Base-by-base conservation (phyloP, 2,797 vertebrate genomes). In the Hybognathus amarus region DNA sequence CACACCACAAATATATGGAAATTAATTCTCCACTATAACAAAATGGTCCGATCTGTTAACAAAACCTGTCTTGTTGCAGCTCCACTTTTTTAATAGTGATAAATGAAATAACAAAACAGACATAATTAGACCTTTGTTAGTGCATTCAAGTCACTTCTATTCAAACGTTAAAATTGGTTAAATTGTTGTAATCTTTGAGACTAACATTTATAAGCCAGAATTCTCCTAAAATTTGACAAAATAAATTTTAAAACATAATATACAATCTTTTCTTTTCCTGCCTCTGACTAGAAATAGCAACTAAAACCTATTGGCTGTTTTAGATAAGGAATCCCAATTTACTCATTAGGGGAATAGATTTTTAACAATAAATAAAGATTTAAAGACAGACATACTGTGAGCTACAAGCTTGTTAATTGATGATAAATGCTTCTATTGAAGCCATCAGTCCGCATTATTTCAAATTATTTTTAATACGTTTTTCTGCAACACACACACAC, bases 1-100 rank as follows among this genome's bases (percentile, higher is more conserved):
- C 50, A 33, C 17, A 45, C 24, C 61, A 40, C 22, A 76, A 82
- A 82, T 52, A 7, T 50, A 54, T 66, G 42, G 70, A 66, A 66
- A 66, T 74, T 18, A 18, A 63, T 73, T 73, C 54, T 40, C 70
- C 20, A 75, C 22, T 73, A 38, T 15, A 40, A 67, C 10, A 64
- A 36, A 74, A 71, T 71, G 13, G 22, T 50, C 40, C 27, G 9
- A 47, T 45, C 42, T 36, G 12, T n/a, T 59, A 33, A 73, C 18
- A 73, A 73, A 73, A 20, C 4, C 42, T 42, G 56, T 63, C 75
- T 42, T 11, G 56, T 45, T 30, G 17, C 54, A 77, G 59, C 36
- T 76, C 33, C 61, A 40, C 20, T 24, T 40, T 27, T 11, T 56
- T 15, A 17, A 59, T 38, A 77, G n/a, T 9, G 5, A 22, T 20